These are phyloP conservation scores for Idaea aversata DNA, from an alignment of 2,888 invertebrate genomes.

Conservation along the genomic window DNA sequence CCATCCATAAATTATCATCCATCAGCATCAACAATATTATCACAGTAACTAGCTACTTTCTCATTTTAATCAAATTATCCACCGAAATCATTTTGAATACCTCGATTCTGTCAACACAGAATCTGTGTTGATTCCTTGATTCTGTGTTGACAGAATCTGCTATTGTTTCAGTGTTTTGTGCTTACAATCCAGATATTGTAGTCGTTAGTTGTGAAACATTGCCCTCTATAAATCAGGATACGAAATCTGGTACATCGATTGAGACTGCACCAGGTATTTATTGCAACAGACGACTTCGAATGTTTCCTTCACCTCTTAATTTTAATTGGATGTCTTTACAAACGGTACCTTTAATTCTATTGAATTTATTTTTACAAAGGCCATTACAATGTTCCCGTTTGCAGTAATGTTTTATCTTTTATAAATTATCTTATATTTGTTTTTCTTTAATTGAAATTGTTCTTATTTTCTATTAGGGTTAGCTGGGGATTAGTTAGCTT, in stretches of 20 bases:
- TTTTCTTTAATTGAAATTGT: too few relatives aligned
- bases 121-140: background rate
- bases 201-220: slow-evolving; percentile 29
- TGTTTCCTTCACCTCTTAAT: slow-evolving; percentile 30
- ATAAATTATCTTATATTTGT: too few relatives aligned
- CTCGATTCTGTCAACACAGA: background rate
- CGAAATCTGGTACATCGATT: slow-evolving; percentile 44
- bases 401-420: too few relatives aligned
- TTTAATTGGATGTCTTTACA: background rate
- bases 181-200: background rate
- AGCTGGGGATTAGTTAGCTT: too few relatives aligned
- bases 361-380: background rate
- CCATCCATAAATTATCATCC: too few relatives aligned
- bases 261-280: slow-evolving; percentile 46
- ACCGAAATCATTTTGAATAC: too few relatives aligned
- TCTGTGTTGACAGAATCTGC: background rate
- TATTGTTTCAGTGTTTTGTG: background rate
- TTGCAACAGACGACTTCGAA: slow-evolving; percentile 41
- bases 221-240: slow-evolving; percentile 35
- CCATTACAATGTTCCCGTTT: too few relatives aligned
- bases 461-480: too few relatives aligned
- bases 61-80: too few relatives aligned
- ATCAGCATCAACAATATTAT: too few relatives aligned
- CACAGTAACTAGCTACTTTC: too few relatives aligned
- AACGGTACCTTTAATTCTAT: background rate